phyloP scores from a whole-genome alignment of 1,140 invertebrate genomes.

The Aricia agestis region DNA sequence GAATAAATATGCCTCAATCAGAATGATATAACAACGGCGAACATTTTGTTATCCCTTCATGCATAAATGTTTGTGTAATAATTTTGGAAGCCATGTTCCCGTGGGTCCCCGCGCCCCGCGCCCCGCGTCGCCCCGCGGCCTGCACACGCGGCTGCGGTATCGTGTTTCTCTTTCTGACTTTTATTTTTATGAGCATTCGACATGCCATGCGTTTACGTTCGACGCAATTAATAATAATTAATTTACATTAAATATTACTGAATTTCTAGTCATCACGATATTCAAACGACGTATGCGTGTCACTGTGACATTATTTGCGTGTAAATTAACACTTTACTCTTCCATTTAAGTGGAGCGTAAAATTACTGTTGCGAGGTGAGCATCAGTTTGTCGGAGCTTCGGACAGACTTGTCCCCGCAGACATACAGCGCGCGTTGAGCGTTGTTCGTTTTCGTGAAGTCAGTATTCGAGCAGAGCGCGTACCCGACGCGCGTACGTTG shows the following conservation, averaged over 20 bases:
- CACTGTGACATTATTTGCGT: constrained; percentile 32
- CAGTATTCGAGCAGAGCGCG: constrained; percentile 66
- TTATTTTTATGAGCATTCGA: constrained; percentile 41
- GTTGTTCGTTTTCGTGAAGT: constrained; percentile 32
- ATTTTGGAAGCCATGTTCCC: constrained; percentile 64
- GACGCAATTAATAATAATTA: constrained; percentile 11
- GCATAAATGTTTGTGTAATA: constrained; percentile 73
- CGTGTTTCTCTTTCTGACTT: constrained; percentile 50
- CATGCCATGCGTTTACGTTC: constrained; percentile 31
- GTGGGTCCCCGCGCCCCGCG: constrained; percentile 36
- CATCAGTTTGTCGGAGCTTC: constrained; percentile 20
- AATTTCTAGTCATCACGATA: constrained; percentile 9
- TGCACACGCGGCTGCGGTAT: constrained; percentile 43
- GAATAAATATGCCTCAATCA: constrained; percentile 57
- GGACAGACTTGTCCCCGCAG: constrained; percentile 21
- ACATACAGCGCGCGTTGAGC: constrained; percentile 4
- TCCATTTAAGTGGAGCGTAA: constrained; percentile 62
- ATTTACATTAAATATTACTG: constrained; percentile 11
- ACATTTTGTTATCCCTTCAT: constrained; percentile 69
- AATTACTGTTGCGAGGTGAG: constrained; percentile 48
- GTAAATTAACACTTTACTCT: constrained; percentile 59
- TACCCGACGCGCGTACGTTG: constrained; percentile 51
- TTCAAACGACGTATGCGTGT: constrained; percentile 11
- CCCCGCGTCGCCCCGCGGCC: constrained; percentile 23
- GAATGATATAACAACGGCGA: constrained; percentile 48